phyloP scores from a whole-genome alignment of 2,113 vertebrate genomes.

The Copsychus sechellarum region DNA sequence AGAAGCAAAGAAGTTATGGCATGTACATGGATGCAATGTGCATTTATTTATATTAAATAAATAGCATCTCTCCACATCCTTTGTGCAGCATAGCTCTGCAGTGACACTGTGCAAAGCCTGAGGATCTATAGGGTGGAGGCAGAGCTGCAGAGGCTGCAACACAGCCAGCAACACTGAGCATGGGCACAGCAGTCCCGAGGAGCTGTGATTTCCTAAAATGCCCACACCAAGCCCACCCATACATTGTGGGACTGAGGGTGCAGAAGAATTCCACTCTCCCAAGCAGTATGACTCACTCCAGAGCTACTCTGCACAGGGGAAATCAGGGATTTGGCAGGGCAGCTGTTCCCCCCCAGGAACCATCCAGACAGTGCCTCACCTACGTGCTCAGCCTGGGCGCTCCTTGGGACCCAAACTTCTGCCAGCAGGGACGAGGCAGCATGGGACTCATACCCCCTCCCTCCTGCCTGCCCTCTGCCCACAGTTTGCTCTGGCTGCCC shows the following conservation, averaged over 20 bases:
- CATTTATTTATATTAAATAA: not conserved
- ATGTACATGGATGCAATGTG: not conserved
- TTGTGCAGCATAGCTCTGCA: not conserved
- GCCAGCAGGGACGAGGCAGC: rapidly evolving
- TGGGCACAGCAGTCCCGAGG: not conserved
- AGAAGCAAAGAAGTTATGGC: not conserved
- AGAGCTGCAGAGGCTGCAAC: not conserved
- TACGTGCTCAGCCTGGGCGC: not conserved
- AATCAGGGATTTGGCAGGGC: not conserved
- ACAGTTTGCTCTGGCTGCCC: not conserved
- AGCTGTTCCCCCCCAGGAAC: not conserved
- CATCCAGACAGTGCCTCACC: rapidly evolving
- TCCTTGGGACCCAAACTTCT: not conserved
- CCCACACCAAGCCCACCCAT: rapidly evolving
- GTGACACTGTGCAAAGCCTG: not conserved
- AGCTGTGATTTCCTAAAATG: not conserved
- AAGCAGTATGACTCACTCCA: not conserved
- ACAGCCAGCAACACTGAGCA: not conserved
- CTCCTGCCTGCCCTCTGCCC: not conserved
- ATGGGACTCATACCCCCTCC: rapidly evolving
- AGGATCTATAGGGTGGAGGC: rapidly evolving
- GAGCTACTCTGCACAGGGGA: not conserved
- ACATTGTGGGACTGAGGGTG: rapidly evolving
- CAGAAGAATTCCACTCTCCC: not conserved
- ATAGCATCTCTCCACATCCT: not conserved